Percentiles rank a stretch among this genome's conserved stretches.
Conservation (phyloP, 2,888 invertebrate genomes). For the Clunio marinus region DNA sequence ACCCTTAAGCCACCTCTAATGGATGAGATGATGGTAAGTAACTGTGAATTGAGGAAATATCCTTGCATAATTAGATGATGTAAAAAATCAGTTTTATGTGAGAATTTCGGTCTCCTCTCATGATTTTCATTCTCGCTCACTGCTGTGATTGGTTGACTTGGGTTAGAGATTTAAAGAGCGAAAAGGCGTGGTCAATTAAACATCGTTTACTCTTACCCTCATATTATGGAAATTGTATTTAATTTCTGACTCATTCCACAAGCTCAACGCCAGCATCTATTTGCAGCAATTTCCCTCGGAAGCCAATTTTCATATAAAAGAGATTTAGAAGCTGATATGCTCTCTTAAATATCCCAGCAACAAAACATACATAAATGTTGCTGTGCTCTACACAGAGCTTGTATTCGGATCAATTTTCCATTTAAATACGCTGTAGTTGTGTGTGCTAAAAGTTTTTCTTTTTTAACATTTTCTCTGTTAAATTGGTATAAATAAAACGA, state of each 20-base stretch:
- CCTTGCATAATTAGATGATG: slow-evolving; percentile 22
- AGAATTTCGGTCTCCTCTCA: neutral
- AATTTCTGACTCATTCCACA: neutral
- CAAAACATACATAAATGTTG: slow-evolving; percentile 1
- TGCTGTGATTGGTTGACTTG: neutral
- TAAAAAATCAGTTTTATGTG: slow-evolving; percentile 12
- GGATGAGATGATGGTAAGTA: slow-evolving; percentile 19
- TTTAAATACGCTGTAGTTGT: slow-evolving; percentile 34
- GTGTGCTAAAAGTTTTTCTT: slow-evolving; percentile 11
- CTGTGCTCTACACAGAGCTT: no score
- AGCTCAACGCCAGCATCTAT: neutral
- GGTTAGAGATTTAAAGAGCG: neutral
- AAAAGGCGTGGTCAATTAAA: neutral
- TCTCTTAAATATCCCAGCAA: slow-evolving; percentile 5
- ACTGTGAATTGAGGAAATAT: slow-evolving; percentile 21
- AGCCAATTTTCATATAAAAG: slow-evolving; percentile 31
- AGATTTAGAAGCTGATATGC: slow-evolving; percentile 4
- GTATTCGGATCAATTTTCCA: slow-evolving; percentile 36
- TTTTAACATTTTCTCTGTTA: slow-evolving; percentile 13
- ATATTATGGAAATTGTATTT: neutral
- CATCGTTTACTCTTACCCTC: neutral
- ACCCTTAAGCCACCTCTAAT: neutral
- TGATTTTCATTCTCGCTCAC: neutral
- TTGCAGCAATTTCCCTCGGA: slow-evolving; percentile 1
- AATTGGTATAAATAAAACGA: slow-evolving; percentile 38